These are phyloP conservation scores for Neocrepidodera transversa DNA, from an alignment of 2,888 invertebrate genomes.

Conservation along the genomic window DNA sequence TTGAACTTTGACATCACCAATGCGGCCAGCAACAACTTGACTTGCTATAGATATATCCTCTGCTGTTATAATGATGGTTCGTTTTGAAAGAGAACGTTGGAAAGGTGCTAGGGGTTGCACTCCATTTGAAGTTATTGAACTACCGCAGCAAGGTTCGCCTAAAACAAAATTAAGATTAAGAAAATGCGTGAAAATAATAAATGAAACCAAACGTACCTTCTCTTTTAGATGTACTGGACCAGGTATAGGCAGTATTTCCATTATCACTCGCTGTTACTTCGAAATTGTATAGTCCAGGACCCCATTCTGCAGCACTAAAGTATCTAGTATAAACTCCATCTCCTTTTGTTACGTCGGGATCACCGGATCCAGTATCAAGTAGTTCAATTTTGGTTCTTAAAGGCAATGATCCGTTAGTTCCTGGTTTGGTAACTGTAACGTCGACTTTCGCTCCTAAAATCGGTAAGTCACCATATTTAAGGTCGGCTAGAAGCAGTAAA, in stretches of 20 bases:
- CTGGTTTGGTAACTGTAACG: slow-evolving; percentile 60
- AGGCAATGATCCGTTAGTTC: slow-evolving; percentile 53
- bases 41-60: slow-evolving; percentile 55
- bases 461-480: slow-evolving; percentile 65
- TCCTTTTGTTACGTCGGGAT: slow-evolving; percentile 69
- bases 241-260: slow-evolving; percentile 64
- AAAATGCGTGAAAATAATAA: background rate
- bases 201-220: slow-evolving; percentile 48
- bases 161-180: slow-evolving; percentile 37
- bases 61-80: slow-evolving; percentile 59
- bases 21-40: slow-evolving; percentile 60
- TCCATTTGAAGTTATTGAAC: slow-evolving; percentile 59
- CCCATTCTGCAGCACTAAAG: slow-evolving; percentile 62
- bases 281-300: slow-evolving; percentile 63
- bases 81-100: slow-evolving; percentile 62
- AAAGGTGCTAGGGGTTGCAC: slow-evolving; percentile 63
- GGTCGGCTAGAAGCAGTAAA: slow-evolving; percentile 63
- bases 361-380: slow-evolving; percentile 68
- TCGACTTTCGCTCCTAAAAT: slow-evolving; percentile 67
- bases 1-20: slow-evolving; percentile 65
- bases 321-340: slow-evolving; percentile 73
- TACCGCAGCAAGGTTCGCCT: slow-evolving; percentile 65
- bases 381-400: slow-evolving; percentile 61
- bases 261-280: slow-evolving; percentile 64
- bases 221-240: slow-evolving; percentile 54